These are phyloP conservation scores for Promerops cafer DNA, from an alignment of 2,113 vertebrate genomes.

Conservation along the genomic window DNA sequence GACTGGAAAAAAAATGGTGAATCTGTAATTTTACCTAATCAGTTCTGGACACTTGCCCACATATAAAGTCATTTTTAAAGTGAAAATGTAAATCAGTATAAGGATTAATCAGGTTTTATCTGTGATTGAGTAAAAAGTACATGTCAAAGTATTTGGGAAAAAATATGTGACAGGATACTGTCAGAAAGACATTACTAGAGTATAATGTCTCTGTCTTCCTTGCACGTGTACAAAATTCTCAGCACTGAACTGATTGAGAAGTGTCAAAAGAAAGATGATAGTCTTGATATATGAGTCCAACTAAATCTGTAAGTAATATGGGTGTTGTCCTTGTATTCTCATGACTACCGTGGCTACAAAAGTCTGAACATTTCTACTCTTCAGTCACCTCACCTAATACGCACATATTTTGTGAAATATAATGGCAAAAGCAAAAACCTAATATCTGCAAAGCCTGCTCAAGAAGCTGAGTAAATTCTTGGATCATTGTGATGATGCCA, in stretches of 20 bases:
- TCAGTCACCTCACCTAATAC: not conserved
- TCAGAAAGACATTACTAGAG: not conserved
- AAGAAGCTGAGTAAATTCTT: not conserved
- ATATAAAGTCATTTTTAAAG: not conserved
- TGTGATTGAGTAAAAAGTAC: not conserved
- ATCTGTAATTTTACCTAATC: not conserved
- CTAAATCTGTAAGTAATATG: not conserved
- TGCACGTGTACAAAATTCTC: rapidly evolving
- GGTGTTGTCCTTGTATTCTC: not conserved
- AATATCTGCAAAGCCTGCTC: not conserved
- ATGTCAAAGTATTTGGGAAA: not conserved
- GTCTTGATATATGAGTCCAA: not conserved
- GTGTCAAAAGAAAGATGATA: not conserved
- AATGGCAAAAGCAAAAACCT: not conserved
- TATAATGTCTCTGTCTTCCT: not conserved
- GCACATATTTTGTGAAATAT: not conserved
- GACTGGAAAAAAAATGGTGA: not conserved
- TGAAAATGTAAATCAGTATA: not conserved
- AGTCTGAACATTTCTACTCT: not conserved
- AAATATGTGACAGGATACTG: not conserved
- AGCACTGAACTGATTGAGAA: not conserved
- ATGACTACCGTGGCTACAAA: not conserved
- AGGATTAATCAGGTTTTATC: not conserved
- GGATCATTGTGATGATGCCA: not conserved
- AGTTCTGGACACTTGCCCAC: not conserved